A percentile compares a stretch with the other conserved stretches of the same genome.
Evolutionary conservation across 2,888 invertebrate genomes (phyloP).

Genomic region (Eueremaeus valkanovi): DNA sequence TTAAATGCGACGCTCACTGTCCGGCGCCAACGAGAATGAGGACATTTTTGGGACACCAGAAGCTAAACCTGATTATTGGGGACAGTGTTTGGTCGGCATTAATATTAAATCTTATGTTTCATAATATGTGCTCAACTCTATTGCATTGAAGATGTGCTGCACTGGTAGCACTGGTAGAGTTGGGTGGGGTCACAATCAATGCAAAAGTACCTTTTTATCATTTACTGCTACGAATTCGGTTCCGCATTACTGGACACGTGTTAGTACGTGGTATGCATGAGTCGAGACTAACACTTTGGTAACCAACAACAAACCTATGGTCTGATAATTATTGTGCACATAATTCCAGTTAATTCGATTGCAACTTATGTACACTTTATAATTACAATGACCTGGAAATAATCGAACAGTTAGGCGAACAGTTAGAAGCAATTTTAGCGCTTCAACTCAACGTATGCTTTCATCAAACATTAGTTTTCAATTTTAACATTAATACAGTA

Average conservation of each 20-base stretch:
- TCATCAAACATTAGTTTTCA: too few species aligned
- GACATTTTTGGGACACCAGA: background rate
- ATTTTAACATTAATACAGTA: too few species aligned
- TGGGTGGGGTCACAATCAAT: constrained; percentile 36
- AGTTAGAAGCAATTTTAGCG: background rate
- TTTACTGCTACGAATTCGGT: background rate
- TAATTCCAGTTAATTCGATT: background rate
- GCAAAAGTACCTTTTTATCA: constrained; percentile 1
- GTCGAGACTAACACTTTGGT: constrained; percentile 14
- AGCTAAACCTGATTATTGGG: background rate
- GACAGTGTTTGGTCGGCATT: constrained; percentile 5
- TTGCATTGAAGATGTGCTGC: background rate
- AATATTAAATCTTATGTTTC: constrained; percentile 17
- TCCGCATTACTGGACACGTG: constrained; percentile 21
- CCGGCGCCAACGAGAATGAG: background rate
- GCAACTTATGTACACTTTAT: background rate
- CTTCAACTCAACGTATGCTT: too few species aligned
- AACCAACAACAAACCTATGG: constrained; percentile 37
- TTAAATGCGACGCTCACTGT: background rate
- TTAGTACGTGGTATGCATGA: constrained; percentile 25
- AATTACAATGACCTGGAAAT: background rate
- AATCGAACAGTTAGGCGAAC: background rate
- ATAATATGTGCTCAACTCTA: background rate
- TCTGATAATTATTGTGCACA: constrained; percentile 28
- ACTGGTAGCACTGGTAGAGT: background rate